Evolutionary conservation across 2,888 invertebrate genomes (phyloP).

Genomic region (Amblyjoppa proteus): DNA sequence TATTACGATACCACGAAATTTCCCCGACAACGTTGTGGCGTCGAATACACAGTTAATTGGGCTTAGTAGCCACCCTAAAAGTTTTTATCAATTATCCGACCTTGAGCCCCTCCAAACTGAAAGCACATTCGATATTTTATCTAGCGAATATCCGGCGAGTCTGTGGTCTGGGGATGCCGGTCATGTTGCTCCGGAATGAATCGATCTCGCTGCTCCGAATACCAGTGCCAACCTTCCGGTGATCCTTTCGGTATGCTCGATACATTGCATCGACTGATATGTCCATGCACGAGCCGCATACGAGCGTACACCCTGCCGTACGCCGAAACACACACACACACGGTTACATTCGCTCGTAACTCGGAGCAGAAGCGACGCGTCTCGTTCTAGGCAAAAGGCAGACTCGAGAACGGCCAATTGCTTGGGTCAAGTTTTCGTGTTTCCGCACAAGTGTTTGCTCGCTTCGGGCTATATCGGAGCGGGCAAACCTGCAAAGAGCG

Average conservation of each 20-base stretch:
- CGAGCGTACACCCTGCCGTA: not conserved
- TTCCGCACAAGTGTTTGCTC: constrained; percentile 19
- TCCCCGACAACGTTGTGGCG: not conserved
- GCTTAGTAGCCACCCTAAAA: not conserved
- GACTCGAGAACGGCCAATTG: constrained; percentile 8
- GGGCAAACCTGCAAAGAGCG: not conserved
- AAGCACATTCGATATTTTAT: not conserved
- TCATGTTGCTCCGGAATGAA: not conserved
- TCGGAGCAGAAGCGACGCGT: not conserved
- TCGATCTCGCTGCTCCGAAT: constrained; percentile 11
- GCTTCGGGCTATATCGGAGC: constrained; percentile 3
- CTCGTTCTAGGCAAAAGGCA: constrained; percentile 20
- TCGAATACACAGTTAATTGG: not conserved
- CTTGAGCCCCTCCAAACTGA: not conserved
- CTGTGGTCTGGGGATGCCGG: not conserved
- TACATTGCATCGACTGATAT: constrained; percentile 5
- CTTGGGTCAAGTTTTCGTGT: constrained; percentile 16
- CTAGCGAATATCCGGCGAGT: not conserved
- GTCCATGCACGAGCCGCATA: not conserved
- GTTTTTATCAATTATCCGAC: not conserved
- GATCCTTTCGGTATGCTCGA: constrained; percentile 4
- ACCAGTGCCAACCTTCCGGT: not conserved
- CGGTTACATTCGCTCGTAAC: not conserved
- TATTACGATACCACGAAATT: not conserved
- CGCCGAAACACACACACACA: not conserved